Conservation (phyloP, 2,888 invertebrate genomes). For the Notodonta dromedarius region DNA sequence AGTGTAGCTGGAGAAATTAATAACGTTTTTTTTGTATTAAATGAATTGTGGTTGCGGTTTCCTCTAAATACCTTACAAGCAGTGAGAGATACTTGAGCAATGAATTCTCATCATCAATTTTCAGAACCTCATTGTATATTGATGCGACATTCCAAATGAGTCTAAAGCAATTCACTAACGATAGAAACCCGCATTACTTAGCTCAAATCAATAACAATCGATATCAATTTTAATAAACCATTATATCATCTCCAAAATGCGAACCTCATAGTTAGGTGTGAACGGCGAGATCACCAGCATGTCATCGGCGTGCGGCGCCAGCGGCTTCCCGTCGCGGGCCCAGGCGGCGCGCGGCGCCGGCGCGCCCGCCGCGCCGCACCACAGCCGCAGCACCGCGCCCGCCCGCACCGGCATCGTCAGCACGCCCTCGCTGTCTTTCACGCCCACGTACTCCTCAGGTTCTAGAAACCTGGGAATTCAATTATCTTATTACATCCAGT, state of each 20-base stretch:
- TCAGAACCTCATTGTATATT: too few relatives aligned
- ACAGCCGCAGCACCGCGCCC: constrained; percentile 78
- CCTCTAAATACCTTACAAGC: too few relatives aligned
- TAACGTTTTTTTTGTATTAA: too few relatives aligned
- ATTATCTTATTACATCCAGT: background rate
- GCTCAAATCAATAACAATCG: too few relatives aligned
- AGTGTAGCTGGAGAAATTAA: too few relatives aligned
- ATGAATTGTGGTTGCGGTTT: too few relatives aligned
- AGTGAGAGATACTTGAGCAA: too few relatives aligned
- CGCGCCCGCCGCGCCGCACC: constrained; percentile 86
- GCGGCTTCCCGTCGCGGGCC: constrained; percentile 80
- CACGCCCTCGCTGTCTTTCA: constrained; percentile 60
- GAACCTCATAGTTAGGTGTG: constrained; percentile 66
- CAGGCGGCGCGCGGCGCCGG: constrained; percentile 86
- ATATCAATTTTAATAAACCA: too few relatives aligned
- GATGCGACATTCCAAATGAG: too few relatives aligned
- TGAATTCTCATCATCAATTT: too few relatives aligned
- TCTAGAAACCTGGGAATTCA: constrained; percentile 64
- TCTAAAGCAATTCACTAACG: too few relatives aligned
- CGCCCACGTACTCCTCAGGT: constrained; percentile 70
- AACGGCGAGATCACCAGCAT: constrained; percentile 72
- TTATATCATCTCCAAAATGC: constrained; percentile 9
- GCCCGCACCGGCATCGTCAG: constrained; percentile 61
- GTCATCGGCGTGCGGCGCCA: constrained; percentile 59
- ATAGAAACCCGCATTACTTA: too few relatives aligned